Evolutionary conservation across 92 coral and sea anemone species (phyloP), one percentile per base, ranked within the genome.

Genomic region (Isaurus tuberculatus): DNA sequence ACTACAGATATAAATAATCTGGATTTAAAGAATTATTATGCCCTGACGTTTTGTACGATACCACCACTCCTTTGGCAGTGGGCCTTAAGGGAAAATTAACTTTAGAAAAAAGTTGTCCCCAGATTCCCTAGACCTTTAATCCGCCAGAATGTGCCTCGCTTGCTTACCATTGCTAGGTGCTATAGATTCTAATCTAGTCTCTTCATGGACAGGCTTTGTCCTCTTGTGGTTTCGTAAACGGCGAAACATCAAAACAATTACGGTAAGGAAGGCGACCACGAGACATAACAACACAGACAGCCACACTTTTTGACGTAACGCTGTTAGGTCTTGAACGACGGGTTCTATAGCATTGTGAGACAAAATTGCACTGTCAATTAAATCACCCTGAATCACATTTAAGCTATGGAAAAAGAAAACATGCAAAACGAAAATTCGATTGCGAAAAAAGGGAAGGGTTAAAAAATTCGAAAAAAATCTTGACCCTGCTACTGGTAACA

Each of bases 161-260:
- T 25, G 25, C 68, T 63, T 15, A 63, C 68, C 32, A 27, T 7
- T 63, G 16, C 34, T 26, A 3, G 77, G 36, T 5, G 58, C 19
- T 8, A 25, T 22, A 48, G 9, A 17, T 42, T 42, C 77, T 22
- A 23, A 22, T 15, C 34, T 26, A 6, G 77, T 44, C 33, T 75
- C 51, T 33, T 57, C 48, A 15, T 16, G 8, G 8, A 55, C 51
- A 5, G 79, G 28, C 17, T 34, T 29, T 10, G 22, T 20, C 20
- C 33, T 75, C 33, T 57, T 23, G 23, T n/a, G 32, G 32, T 33
- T 57, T 20, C 69, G 67, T 25, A 75, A 9, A 15, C 81, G 69
- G 31, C 67, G 51, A 25, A 32, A 37, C 81, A 75, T 31, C 68
- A 57, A n/a, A 25, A 22, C 68, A 2, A 75, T 64, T n/a, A 53